These are phyloP conservation scores for Mimachlamys varia DNA, from an alignment of 2,888 invertebrate genomes.

Conservation along the genomic window DNA sequence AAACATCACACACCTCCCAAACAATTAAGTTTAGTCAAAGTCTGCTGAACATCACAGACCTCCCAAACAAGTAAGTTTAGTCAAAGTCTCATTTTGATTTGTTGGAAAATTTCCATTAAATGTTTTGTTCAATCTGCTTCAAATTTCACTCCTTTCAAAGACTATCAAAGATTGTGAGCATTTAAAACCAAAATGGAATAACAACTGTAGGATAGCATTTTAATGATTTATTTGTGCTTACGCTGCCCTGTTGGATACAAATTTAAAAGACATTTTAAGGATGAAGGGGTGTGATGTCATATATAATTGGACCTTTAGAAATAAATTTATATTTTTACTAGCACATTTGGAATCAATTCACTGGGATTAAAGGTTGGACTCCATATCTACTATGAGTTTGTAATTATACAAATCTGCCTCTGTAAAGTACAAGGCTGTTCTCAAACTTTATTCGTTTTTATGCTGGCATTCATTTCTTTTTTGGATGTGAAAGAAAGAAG, in stretches of 20 bases:
- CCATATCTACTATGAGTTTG: background rate
- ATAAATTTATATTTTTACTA: background rate
- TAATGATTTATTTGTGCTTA: background rate
- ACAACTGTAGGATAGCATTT: background rate
- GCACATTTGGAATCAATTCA: background rate
- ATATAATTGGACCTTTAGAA: background rate
- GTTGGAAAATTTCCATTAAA: background rate
- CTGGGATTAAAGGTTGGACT: background rate
- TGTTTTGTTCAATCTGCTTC: background rate
- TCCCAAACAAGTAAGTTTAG: constrained; percentile 38
- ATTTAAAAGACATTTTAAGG: background rate
- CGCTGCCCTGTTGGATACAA: background rate
- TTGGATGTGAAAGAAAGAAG: background rate
- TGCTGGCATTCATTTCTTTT: background rate
- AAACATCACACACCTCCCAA: constrained; percentile 49
- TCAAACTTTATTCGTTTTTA: background rate
- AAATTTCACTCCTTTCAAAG: background rate
- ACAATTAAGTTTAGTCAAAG: constrained; percentile 43
- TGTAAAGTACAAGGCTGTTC: background rate
- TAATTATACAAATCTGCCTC: background rate
- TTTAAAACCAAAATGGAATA: background rate
- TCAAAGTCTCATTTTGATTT: no score
- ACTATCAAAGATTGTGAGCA: background rate
- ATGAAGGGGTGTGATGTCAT: background rate
- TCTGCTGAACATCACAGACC: constrained; percentile 48